phyloP scores from a whole-genome alignment of 2,113 vertebrate species.

The rat (Rattus norvegicus) region GRCr8 NC_086027.1:30561501-30562000 shows the following conservation, averaged over 20 bases:
- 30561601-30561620: background rate
- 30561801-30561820: background rate
- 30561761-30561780: background rate
- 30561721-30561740: background rate
- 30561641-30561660: background rate
- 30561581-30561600: background rate
- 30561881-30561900: background rate
- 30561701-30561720: background rate
- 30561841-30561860: background rate
- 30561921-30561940: background rate
- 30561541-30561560: background rate
- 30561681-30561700: background rate
- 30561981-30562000: background rate
- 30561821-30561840: background rate
- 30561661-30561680: background rate
- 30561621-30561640: background rate
- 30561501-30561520: background rate
- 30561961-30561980: background rate
- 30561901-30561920: background rate
- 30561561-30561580: background rate
- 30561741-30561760: background rate
- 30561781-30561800: background rate
- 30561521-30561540: background rate
- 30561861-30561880: background rate
- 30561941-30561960: background rate